Conservation (phyloP, 53 echinoderm and acorn worm species). For the Temnopleurus reevesii region DNA sequence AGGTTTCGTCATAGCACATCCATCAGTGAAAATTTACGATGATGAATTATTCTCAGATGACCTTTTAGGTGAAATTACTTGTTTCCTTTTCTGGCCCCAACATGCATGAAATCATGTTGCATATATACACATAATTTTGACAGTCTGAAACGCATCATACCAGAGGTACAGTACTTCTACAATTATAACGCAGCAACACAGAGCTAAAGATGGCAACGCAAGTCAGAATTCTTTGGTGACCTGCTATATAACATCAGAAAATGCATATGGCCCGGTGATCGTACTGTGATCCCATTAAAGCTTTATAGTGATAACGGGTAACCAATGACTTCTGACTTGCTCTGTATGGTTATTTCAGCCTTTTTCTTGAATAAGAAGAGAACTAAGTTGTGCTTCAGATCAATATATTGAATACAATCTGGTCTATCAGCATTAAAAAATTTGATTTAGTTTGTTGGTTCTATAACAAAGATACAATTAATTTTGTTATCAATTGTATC, state of each 20-base stretch:
- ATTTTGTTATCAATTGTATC: too few relatives aligned
- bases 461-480: too few relatives aligned
- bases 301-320: too few relatives aligned
- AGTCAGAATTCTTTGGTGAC: too few relatives aligned
- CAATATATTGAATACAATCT: neutral
- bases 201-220: too few relatives aligned
- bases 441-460: too few relatives aligned
- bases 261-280: too few relatives aligned
- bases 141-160: neutral
- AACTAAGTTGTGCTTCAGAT: neutral
- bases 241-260: too few relatives aligned
- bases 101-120: neutral
- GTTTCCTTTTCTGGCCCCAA: neutral
- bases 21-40: neutral
- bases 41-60: neutral
- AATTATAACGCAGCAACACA: too few relatives aligned
- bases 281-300: too few relatives aligned
- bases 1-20: neutral
- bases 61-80: neutral
- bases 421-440: neutral
- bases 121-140: neutral
- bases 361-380: neutral
- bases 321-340: too few relatives aligned
- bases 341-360: slow-evolving; percentile 17
- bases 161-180: too few relatives aligned